A percentile compares a stretch with the other conserved stretches of the same genome.
Evolutionary conservation across 2,797 vertebrate species (phyloP).

Genomic region (Podargus strigoides): DNA sequence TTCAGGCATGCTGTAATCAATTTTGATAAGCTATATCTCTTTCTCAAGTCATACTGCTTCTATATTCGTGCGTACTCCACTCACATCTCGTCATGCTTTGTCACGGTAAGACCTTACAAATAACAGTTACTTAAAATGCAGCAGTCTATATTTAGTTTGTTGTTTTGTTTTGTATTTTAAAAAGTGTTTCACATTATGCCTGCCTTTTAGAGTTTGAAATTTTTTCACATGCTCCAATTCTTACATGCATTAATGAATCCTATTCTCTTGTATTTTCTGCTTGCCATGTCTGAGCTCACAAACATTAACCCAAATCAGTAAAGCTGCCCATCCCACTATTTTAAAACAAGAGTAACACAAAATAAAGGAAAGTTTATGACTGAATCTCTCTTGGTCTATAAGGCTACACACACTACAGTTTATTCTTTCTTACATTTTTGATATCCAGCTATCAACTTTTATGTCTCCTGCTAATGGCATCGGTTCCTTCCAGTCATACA

Average conservation of each 20-base stretch:
- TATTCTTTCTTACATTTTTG: background rate
- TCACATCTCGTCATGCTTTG: conserved; percentile 3
- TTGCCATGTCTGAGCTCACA: background rate
- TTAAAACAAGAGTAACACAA: background rate
- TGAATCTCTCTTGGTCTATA: background rate
- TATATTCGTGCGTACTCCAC: background rate
- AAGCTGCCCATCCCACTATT: background rate
- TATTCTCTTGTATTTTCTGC: background rate
- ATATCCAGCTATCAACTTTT: background rate
- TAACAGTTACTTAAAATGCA: conserved; percentile 37
- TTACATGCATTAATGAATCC: background rate
- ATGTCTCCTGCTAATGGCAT: background rate
- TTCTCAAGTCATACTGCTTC: background rate
- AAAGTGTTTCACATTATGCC: background rate
- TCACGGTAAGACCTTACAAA: conserved; percentile 15
- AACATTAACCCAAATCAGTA: background rate
- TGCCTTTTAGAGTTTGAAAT: background rate
- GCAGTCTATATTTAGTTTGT: conserved; percentile 2
- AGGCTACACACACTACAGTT: background rate
- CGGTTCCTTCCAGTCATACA: background rate
- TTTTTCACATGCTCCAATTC: conserved; percentile 33
- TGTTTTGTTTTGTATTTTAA: background rate
- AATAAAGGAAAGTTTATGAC: background rate
- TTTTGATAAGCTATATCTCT: background rate
- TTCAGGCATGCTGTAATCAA: background rate